A percentile compares a stretch with the other conserved stretches of the same genome.
Conservation (phyloP, 2,113 vertebrate genomes). For the Hassar affinis region DNA sequence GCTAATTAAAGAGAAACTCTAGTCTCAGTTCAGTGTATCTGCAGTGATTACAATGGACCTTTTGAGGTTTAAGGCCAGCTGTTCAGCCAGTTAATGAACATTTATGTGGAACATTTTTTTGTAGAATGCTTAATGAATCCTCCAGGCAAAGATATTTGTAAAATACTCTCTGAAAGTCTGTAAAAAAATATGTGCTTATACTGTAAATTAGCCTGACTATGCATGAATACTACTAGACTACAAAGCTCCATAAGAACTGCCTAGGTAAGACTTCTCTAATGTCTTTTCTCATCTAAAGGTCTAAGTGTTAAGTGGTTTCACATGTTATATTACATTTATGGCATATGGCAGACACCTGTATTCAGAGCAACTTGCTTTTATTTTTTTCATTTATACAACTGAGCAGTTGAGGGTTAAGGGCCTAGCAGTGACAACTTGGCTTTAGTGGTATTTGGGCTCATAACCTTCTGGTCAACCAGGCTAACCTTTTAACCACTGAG, state of each 20-base stretch:
- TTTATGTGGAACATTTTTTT: background rate
- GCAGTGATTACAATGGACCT: background rate
- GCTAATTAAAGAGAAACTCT: background rate
- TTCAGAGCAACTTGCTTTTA: too few relatives aligned
- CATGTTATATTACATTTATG: too few relatives aligned
- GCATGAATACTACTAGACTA: background rate
- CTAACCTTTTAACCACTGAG: too few relatives aligned
- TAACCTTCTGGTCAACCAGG: too few relatives aligned
- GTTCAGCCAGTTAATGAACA: conserved; percentile 14
- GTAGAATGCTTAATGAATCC: background rate
- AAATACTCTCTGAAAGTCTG: background rate
- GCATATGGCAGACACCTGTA: too few relatives aligned
- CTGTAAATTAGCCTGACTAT: background rate
- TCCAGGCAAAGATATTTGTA: background rate
- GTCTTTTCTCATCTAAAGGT: background rate
- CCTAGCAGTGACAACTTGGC: too few relatives aligned
- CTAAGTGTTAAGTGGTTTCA: background rate
- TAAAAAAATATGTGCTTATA: background rate
- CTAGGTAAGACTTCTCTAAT: background rate
- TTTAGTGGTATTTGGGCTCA: too few relatives aligned
- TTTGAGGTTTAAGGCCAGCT: background rate
- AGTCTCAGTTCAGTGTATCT: background rate
- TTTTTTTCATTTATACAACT: too few relatives aligned
- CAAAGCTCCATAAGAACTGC: background rate
- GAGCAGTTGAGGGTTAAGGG: too few relatives aligned